Evolutionary conservation across 1,140 invertebrate genomes (phyloP).

Genomic region (Pseudomyrmex sp.): DNA sequence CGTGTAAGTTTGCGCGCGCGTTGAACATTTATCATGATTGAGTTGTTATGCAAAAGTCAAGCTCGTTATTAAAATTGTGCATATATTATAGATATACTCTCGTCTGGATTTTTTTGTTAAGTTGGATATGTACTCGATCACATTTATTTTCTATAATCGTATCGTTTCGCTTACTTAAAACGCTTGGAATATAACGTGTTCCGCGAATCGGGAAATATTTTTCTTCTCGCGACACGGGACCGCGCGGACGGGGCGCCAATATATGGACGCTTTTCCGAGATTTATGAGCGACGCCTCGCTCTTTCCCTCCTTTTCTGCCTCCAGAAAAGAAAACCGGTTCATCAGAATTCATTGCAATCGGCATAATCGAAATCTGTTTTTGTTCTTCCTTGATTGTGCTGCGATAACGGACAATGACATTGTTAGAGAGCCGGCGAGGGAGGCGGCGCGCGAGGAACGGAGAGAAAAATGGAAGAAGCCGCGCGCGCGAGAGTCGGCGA

Average conservation of each 20-base stretch:
- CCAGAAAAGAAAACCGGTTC: conserved; percentile 35
- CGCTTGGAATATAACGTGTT: conserved; percentile 10
- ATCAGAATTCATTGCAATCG: conserved; percentile 57
- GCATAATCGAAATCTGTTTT: conserved; percentile 65
- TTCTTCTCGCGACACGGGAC: conserved; percentile 7
- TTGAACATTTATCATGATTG: too few species aligned
- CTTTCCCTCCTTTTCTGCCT: background rate
- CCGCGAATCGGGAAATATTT: conserved; percentile 12
- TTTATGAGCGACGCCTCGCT: conserved; percentile 41
- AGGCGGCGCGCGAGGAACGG: background rate
- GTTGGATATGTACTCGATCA: background rate
- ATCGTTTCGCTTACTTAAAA: conserved; percentile 33
- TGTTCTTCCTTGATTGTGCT: conserved; percentile 53
- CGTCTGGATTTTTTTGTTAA: too few species aligned
- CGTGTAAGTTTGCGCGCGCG: too few species aligned
- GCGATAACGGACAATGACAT: conserved; percentile 61
- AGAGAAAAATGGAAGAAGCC: conserved; percentile 17
- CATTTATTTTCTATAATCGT: background rate
- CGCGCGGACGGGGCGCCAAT: conserved; percentile 17
- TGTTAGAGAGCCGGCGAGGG: conserved; percentile 6
- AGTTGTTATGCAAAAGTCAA: too few species aligned
- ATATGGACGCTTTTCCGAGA: conserved; percentile 34
- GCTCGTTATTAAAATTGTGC: too few species aligned
- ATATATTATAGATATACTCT: too few species aligned
- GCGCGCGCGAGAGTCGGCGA: conserved; percentile 1